phyloP scores from a whole-genome alignment of 1,140 invertebrate species.

The Macrosteles quadrilineatus region DNA sequence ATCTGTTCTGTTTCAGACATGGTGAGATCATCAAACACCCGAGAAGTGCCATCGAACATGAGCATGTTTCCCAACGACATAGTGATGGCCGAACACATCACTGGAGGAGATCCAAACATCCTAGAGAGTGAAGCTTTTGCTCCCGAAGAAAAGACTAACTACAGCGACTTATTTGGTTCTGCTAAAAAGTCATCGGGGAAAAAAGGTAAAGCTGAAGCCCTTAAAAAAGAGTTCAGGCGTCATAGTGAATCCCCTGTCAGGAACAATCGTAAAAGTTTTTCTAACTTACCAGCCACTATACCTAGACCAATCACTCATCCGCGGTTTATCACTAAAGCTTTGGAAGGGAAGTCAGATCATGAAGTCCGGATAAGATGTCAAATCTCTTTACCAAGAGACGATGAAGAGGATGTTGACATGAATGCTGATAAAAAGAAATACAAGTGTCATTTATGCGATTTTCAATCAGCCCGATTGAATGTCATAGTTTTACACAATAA shows the following conservation, averaged over 20 bases:
- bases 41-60: constrained; percentile 59
- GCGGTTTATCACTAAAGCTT: constrained; percentile 48
- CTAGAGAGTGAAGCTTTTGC: constrained; percentile 56
- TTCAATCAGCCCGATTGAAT: constrained; percentile 64
- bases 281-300: constrained; percentile 5
- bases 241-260: neutral
- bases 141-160: constrained; percentile 57
- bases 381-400: constrained; percentile 41
- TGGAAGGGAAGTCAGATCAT: constrained; percentile 58
- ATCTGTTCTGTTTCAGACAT: constrained; percentile 56
- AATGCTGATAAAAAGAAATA: constrained; percentile 52
- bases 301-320: constrained; percentile 52
- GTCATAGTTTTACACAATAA: constrained; percentile 68
- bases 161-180: constrained; percentile 58
- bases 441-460: constrained; percentile 65
- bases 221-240: neutral
- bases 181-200: constrained; percentile 33
- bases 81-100: constrained; percentile 64
- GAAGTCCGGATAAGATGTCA: constrained; percentile 62
- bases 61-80: constrained; percentile 74
- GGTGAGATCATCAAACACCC: constrained; percentile 57
- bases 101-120: constrained; percentile 64
- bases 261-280: constrained; percentile 12
- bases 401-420: constrained; percentile 19
- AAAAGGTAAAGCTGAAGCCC: constrained; percentile 24